Percentiles rank a stretch among this genome's conserved stretches.
phyloP scores from a whole-genome alignment of 2,113 vertebrate genomes.

The Riparia riparia region DNA sequence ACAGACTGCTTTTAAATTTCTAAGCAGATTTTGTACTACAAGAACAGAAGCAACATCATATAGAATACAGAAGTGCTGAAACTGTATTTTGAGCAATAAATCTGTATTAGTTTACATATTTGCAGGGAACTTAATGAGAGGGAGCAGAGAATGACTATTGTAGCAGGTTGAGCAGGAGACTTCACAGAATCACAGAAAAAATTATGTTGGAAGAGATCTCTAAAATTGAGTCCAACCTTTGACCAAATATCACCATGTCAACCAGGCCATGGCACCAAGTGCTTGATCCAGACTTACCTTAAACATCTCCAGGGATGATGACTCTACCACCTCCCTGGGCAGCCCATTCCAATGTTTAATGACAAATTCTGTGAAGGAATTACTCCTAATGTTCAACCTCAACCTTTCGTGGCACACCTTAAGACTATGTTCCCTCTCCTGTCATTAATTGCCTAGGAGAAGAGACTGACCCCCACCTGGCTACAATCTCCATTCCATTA shows the following conservation, averaged over 20 bases:
- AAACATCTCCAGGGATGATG: not conserved
- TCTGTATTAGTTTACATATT: not conserved
- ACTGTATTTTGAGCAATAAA: not conserved
- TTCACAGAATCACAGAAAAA: not conserved
- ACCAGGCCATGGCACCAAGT: accelerated
- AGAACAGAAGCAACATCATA: not conserved
- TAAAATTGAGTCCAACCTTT: not conserved
- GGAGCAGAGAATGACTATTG: accelerated
- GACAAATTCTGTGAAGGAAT: not conserved
- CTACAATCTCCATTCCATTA: not conserved
- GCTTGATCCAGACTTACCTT: not conserved
- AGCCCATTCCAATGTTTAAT: too few species aligned
- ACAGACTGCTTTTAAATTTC: not conserved
- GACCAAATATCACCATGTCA: not conserved
- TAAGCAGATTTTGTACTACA: not conserved
- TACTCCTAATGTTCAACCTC: not conserved
- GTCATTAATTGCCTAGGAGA: not conserved
- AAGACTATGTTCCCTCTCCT: not conserved
- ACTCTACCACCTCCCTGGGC: not conserved
- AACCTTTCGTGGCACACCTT: accelerated
- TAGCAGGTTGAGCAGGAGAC: too few species aligned
- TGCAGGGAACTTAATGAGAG: not conserved
- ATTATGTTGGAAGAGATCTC: not conserved
- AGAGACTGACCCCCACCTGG: accelerated
- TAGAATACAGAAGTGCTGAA: not conserved